phyloP scores from a whole-genome alignment of 2,113 vertebrate genomes.

The Pampusana beccarii region DNA sequence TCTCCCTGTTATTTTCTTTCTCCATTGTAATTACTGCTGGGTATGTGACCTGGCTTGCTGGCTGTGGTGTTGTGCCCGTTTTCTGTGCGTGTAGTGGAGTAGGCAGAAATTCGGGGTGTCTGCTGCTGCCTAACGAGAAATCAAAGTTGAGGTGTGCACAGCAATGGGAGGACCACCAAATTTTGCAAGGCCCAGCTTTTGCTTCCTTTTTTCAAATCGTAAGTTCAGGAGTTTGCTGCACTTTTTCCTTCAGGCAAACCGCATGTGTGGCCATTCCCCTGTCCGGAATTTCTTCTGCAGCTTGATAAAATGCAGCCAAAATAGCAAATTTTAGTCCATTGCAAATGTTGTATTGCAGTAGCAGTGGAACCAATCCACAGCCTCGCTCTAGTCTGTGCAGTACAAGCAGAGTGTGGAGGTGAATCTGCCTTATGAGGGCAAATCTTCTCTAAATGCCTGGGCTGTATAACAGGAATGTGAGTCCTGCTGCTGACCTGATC shows the following conservation, averaged over 20 bases:
- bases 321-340: neutral
- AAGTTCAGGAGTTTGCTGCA: neutral
- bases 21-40: neutral
- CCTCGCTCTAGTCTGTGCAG: neutral
- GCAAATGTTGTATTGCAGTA: neutral
- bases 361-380: neutral
- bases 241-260: neutral
- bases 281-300: neutral
- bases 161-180: neutral
- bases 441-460: neutral
- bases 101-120: neutral
- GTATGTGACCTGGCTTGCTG: neutral
- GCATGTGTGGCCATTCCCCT: accelerated
- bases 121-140: neutral
- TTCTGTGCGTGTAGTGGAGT: neutral
- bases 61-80: neutral
- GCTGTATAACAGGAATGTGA: neutral
- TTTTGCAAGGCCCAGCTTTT: neutral
- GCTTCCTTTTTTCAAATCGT: neutral
- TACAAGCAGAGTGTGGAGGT: neutral
- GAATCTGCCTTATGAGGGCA: neutral
- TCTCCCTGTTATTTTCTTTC: neutral
- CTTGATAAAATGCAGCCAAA: neutral
- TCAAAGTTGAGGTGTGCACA: neutral
- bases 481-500: neutral